These are phyloP conservation scores for Leptobrachium leishanense DNA, from an alignment of 2,113 vertebrate species.

Conservation along the genomic window DNA sequence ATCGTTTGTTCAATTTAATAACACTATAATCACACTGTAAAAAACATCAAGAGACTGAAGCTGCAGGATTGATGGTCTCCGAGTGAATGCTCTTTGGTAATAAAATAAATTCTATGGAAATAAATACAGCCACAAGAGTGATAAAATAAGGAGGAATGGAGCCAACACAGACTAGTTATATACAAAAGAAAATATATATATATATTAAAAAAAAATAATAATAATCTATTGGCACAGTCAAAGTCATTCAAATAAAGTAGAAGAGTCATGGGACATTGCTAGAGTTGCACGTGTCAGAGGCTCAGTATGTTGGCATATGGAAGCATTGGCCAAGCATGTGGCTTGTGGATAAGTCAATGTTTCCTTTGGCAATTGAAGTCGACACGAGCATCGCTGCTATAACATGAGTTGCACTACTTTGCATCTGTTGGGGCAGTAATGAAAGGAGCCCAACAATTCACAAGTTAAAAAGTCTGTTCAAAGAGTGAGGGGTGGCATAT, in stretches of 20 bases:
- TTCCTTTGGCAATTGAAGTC: too few relatives aligned
- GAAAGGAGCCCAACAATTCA: too few relatives aligned
- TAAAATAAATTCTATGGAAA: conserved; percentile 26
- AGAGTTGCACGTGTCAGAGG: too few relatives aligned
- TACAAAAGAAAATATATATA: neutral
- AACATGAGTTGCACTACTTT: too few relatives aligned
- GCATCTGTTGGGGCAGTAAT: too few relatives aligned
- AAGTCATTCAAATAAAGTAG: neutral
- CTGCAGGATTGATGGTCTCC: conserved; percentile 8
- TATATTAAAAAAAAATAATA: neutral
- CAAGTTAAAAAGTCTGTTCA: too few relatives aligned
- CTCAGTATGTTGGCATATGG: too few relatives aligned
- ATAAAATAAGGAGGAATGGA: neutral
- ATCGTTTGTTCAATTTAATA: conserved; percentile 58
- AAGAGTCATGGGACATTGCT: neutral
- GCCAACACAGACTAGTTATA: neutral
- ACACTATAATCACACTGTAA: conserved; percentile 48
- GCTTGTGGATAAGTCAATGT: too few relatives aligned
- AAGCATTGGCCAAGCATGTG: too few relatives aligned
- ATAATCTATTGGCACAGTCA: neutral
- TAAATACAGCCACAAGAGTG: neutral
- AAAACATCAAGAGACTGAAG: conserved; percentile 51
- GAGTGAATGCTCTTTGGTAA: conserved; percentile 34
- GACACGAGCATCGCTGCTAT: too few relatives aligned
- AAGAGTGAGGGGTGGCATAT: too few relatives aligned